A percentile compares a stretch with the other conserved stretches of the same genome.
These are phyloP conservation scores for Notoglanidium macrostoma DNA, from an alignment of 2,797 vertebrate genomes.

Conservation along the genomic window DNA sequence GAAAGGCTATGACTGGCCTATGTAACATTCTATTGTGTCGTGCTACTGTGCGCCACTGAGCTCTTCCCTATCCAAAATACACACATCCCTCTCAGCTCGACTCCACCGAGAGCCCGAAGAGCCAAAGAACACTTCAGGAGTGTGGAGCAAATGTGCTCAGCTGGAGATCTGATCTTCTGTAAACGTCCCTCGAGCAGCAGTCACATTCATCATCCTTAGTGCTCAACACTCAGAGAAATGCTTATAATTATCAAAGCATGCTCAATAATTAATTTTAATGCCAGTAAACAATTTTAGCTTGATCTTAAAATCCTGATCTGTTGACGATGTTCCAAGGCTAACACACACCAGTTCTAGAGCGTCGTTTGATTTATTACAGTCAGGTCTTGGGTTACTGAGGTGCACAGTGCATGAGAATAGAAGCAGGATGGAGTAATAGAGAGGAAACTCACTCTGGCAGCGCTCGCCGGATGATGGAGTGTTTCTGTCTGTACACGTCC, in stretches of 20 bases:
- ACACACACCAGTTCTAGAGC: background rate
- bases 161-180: constrained; percentile 17
- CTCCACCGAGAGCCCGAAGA: constrained; percentile 27
- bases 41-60: constrained; percentile 43
- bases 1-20: background rate
- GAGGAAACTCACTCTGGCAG: constrained; percentile 86
- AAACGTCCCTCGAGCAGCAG: background rate
- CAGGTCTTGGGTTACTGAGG: background rate
- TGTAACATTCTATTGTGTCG: constrained; percentile 40
- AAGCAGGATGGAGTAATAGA: background rate
- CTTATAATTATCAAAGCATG: background rate
- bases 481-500: constrained; percentile 92
- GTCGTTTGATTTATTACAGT: constrained; percentile 10
- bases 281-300: constrained; percentile 3
- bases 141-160: constrained; percentile 33
- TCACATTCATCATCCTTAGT: constrained; percentile 14
- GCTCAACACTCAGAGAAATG: background rate
- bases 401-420: background rate
- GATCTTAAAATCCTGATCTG: background rate
- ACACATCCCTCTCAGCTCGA: constrained; percentile 46
- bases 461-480: constrained; percentile 93
- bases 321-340: constrained; percentile 4
- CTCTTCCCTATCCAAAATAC: constrained; percentile 53
- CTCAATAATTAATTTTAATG: background rate
- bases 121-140: constrained; percentile 51